Base-by-base conservation (phyloP, 2,113 vertebrate genomes). In the Rhinoderma darwinii region DNA sequence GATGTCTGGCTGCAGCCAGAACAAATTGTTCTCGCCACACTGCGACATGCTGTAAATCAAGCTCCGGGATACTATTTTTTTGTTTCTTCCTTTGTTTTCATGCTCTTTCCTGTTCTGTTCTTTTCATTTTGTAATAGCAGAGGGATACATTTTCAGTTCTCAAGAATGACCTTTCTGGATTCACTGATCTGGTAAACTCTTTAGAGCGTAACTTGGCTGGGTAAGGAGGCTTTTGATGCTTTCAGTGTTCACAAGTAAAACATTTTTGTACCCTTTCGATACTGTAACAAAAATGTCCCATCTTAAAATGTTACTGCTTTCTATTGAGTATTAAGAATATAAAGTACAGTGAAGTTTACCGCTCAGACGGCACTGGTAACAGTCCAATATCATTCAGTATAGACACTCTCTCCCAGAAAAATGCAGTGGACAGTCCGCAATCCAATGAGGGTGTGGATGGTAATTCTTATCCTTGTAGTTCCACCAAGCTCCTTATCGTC, bases 151-250 rank as follows among this genome's bases (percentile, higher is more conserved):
- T 81, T 66, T 82, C 79, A 66, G 15, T 66, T 66, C n/a, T 66
- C 66, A 44, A 82, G 79, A 82, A 66, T 82, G 79, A 82, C 79
- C 56, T 82, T 82, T 82, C 68, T 63, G 15, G 25, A 82, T 66
- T 37, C 79, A 82, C 12, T 44, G 79, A 82, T 82, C 79, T 82
- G 79, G 79, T 82, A 82, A 82, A 82, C 41, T 61, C 59, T 82
- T 66, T 44, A 63, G 79, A 82, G 79, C 79, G 79, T 66, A 63
- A 66, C 79, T 82, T 82, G 79, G 79, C 79, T 30, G 7, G n/a
- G n/a, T 43, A 5, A 63, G 51, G 32, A 44, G 35, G 56, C 39
- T 39, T 82, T 82, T 82, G 54, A 81, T 82, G 79, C 51, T 66
- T 61, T 41, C n/a, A n/a, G n/a, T n/a, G n/a, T 63, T 63, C 25